Base-by-base conservation (phyloP, 2,888 invertebrate genomes). In the Drosophila meridionalis region DNA sequence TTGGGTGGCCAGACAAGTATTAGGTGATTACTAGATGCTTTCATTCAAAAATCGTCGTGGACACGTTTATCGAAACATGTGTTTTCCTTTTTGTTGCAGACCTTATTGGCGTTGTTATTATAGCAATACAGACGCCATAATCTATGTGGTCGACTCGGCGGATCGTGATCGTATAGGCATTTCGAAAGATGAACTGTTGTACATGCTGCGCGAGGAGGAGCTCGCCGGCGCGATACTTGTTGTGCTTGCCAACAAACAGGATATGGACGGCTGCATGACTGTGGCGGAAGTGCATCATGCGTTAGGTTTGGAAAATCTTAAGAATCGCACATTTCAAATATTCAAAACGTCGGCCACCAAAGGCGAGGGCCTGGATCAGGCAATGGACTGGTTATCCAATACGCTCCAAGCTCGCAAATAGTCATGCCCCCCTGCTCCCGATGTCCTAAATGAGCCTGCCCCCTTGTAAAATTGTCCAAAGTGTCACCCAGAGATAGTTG, bases 61-160 rank as follows among this genome's bases (percentile, higher is more conserved):
- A 14, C 20, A 28, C 8, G 40, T 47, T 20, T 9, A 14, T 64
- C 36, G n/a, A 50, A 43, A 56, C 36, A 47, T 55, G 8, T 55
- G 34, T 36, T 36, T 34, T 30, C 56, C 47, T 30, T n/a, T 60
- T 43, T 9, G 12, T 58, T 77, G 2, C 63, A 98, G 99, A 94
- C 99, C 99, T 0, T 99, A 99, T 93, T 99, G 99, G 99, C 95
- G 99, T 93, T 99, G 99, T 95, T 99, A 99, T 94, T 99, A 99
- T 93, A 98, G 99, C 84, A 99, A 99, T 94, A 99, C 99, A 92
- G 99, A 99, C 94, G 99, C 99, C 92, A 99, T 99, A 90, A 99
- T 99, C 91, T 99, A 99, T 94, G 99, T 99, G 63, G 99, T 99
- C 59, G 99, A 99, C 94, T 99, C 99, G 56, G 99, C 98, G 65